Base-by-base conservation (phyloP, 2,888 invertebrate species). In the Fabriciana adippe region DNA sequence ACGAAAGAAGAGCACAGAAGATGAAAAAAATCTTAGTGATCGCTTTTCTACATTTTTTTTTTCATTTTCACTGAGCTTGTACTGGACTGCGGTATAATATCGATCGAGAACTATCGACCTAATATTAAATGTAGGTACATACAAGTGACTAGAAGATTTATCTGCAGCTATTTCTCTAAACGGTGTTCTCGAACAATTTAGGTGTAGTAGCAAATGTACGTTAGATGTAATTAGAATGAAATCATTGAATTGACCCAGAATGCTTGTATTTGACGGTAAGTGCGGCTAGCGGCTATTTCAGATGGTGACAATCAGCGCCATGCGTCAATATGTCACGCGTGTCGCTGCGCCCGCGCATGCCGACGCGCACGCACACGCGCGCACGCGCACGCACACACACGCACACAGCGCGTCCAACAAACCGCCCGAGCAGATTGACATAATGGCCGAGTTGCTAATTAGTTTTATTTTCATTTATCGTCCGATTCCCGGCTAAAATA, bases 251-350 rank as follows among this genome's bases (percentile, higher is more conserved):
- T 64, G 55, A 47, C 35, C 35, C 26, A 45, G 54, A 55, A 61
- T 55, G 55, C 54, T 41, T 41, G 21, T 51, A n/a, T 48, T 15
- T 18, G 54, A 55, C 48, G 26, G 15, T n/a, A 13, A 53, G 35
- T 41, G 41, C 35, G 51, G 57, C 57, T 54, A 21, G 56, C 55
- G 53, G 54, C 53, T 72, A 72, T 72, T 70, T 70, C 59, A 59
- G 48, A 59, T 60, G 16, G 64, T 66, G 71, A 73, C 74, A 71
- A 69, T 67, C 68, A 66, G 59, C 61, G 67, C 64, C 67, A 64
- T 67, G 73, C 72, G 69, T 75, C 75, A 75, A 74, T 69, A 67
- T 72, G 72, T 74, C 72, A 67, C 61, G 50, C 47, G 65, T 54
- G 45, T 59, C 55, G 71, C 60, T 54, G 61, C 48, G 73, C 71